Percentiles rank a stretch among this genome's conserved stretches.
Conservation (phyloP, 2,888 invertebrate genomes). For the Synanthedon tipuliformis region DNA sequence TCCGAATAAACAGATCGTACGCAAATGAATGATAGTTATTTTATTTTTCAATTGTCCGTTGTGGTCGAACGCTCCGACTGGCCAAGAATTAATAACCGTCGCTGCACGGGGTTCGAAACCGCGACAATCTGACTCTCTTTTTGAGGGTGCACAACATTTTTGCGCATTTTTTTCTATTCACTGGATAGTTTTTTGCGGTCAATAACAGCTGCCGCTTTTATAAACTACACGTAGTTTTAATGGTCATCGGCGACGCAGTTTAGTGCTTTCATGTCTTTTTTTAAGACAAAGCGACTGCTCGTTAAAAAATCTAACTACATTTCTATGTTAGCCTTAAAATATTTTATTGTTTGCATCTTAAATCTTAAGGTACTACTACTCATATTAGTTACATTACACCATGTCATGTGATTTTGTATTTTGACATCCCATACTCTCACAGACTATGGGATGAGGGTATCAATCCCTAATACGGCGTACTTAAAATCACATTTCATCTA, state of each 20-base stretch:
- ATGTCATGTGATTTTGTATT: too few species aligned
- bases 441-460: too few species aligned
- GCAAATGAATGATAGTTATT: conserved; percentile 65
- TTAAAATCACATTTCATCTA: too few species aligned
- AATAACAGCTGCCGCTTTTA: conserved; percentile 29
- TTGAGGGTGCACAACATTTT: conserved; percentile 40
- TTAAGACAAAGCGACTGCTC: too few species aligned
- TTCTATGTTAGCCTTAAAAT: too few species aligned
- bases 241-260: neutral
- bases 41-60: conserved; percentile 62
- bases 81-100: conserved; percentile 64
- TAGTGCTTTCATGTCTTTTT: too few species aligned
- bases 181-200: conserved; percentile 64
- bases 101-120: conserved; percentile 40
- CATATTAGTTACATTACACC: too few species aligned
- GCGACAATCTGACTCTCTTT: conserved; percentile 62
- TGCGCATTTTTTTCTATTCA: conserved; percentile 48
- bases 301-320: too few species aligned
- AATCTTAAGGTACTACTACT: too few species aligned
- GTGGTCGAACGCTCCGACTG: conserved; percentile 44
- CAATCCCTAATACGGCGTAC: too few species aligned
- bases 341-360: too few species aligned
- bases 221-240: neutral
- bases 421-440: too few species aligned
- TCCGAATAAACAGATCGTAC: conserved; percentile 32